These are phyloP conservation scores for Lampris megalopsis DNA, from an alignment of 2,113 vertebrate genomes.

Conservation along the genomic window DNA sequence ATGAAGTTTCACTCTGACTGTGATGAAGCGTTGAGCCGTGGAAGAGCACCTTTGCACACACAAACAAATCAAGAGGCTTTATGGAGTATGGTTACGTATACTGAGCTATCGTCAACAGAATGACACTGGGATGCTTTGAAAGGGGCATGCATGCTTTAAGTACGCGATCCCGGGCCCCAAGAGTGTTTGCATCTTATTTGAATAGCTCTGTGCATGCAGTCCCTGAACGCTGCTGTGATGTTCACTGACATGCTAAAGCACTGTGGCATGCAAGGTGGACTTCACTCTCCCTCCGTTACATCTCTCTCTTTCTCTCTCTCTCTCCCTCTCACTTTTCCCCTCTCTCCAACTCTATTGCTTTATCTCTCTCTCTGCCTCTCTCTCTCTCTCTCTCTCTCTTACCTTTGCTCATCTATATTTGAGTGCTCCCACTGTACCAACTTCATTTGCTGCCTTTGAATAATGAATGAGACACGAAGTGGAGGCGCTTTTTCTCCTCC, in stretches of 20 bases:
- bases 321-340: conserved; percentile 7
- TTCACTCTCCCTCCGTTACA: conserved; percentile 32
- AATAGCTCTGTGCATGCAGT: conserved; percentile 46
- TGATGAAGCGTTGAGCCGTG: conserved; percentile 38
- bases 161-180: conserved; percentile 20
- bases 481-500: conserved; percentile 73
- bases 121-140: conserved; percentile 19
- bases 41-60: conserved; percentile 33
- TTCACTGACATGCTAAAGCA: conserved; percentile 57
- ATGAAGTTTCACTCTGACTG: conserved; percentile 75
- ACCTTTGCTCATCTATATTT: conserved; percentile 83
- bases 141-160: conserved; percentile 11
- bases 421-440: conserved; percentile 81
- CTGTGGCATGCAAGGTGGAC: conserved; percentile 62
- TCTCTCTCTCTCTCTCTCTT: conserved; percentile 53
- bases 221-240: conserved; percentile 42
- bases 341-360: conserved; percentile 2
- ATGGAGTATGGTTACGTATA: not conserved
- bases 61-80: conserved; percentile 10
- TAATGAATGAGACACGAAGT: conserved; percentile 82
- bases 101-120: conserved; percentile 27
- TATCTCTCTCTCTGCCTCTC: conserved; percentile 20
- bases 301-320: conserved; percentile 26
- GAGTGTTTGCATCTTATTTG: conserved; percentile 25
- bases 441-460: conserved; percentile 82